Evolutionary conservation across 30 jellyfish, hydroid and myxozoan species (phyloP).

Genomic region (Clytia hemisphaerica): DNA sequence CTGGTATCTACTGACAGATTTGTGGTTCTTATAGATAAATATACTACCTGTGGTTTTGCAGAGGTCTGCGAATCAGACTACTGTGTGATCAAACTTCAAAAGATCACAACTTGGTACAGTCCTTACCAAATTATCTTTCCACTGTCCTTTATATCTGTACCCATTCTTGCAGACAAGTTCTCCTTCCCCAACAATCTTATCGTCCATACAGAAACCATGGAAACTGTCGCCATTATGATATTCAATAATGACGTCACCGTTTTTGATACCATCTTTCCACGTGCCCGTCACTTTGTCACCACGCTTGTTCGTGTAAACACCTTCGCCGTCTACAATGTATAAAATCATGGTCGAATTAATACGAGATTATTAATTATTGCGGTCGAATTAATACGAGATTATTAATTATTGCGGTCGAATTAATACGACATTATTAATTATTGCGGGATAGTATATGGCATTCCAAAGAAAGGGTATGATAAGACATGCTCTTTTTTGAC

Average conservation of each 20-base stretch:
- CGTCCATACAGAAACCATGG: conserved; percentile 51
- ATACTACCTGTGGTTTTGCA: too few relatives aligned
- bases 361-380: too few relatives aligned
- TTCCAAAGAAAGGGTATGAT: too few relatives aligned
- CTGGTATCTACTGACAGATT: too few relatives aligned
- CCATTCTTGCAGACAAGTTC: conserved; percentile 68
- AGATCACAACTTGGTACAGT: not conserved
- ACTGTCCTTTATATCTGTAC: conserved; percentile 50
- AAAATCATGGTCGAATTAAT: too few relatives aligned
- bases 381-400: too few relatives aligned
- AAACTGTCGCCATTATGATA: conserved; percentile 74
- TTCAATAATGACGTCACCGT: conserved; percentile 57
- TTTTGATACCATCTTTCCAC: conserved; percentile 73
- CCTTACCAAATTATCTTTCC: conserved; percentile 81
- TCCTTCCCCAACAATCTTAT: conserved; percentile 82
- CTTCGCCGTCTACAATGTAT: too few relatives aligned
- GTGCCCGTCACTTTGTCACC: conserved; percentile 50
- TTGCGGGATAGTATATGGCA: too few relatives aligned
- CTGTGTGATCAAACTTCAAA: not conserved
- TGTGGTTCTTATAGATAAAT: too few relatives aligned
- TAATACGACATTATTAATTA: too few relatives aligned
- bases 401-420: too few relatives aligned
- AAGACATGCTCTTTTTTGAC: too few relatives aligned
- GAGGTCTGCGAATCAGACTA: not conserved
- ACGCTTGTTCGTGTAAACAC: conserved; percentile 40